These are phyloP conservation scores for Rhipidura dahli DNA, from an alignment of 2,113 vertebrate genomes.

Conservation along the genomic window DNA sequence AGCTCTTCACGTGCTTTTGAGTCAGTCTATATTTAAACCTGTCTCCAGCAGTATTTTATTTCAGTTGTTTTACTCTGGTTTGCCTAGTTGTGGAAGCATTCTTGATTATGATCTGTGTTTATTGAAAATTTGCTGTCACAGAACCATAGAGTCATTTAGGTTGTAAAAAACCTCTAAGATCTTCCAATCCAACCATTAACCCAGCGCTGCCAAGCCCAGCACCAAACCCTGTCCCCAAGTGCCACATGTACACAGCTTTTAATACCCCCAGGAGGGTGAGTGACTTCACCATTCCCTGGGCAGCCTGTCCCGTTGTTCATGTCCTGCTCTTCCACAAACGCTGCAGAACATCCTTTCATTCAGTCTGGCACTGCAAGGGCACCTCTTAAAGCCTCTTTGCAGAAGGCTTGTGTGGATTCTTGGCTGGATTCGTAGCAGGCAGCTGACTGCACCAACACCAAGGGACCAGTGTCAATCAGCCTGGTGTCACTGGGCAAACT, in stretches of 20 bases:
- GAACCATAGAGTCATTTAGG: background rate
- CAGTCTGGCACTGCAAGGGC: background rate
- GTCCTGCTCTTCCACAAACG: background rate
- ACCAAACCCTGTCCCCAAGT: background rate
- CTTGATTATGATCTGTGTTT: background rate
- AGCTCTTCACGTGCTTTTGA: constrained; percentile 21
- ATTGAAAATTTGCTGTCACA: background rate
- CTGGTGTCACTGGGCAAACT: background rate
- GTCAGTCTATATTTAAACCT: constrained; percentile 52
- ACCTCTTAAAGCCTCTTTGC: background rate
- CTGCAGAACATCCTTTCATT: background rate
- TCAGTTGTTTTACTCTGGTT: constrained; percentile 32
- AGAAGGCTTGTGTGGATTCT: background rate
- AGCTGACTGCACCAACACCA: background rate
- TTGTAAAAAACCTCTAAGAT: background rate
- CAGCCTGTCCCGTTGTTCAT: background rate
- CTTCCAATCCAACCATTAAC: background rate
- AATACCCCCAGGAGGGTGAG: background rate
- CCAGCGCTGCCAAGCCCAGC: background rate
- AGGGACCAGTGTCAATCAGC: background rate
- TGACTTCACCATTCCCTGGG: background rate
- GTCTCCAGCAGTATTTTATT: constrained; percentile 31
- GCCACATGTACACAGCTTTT: background rate
- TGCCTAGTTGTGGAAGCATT: background rate
- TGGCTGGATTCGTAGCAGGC: background rate